phyloP scores from a whole-genome alignment of 2,113 vertebrate species.

The Pica pica region DNA sequence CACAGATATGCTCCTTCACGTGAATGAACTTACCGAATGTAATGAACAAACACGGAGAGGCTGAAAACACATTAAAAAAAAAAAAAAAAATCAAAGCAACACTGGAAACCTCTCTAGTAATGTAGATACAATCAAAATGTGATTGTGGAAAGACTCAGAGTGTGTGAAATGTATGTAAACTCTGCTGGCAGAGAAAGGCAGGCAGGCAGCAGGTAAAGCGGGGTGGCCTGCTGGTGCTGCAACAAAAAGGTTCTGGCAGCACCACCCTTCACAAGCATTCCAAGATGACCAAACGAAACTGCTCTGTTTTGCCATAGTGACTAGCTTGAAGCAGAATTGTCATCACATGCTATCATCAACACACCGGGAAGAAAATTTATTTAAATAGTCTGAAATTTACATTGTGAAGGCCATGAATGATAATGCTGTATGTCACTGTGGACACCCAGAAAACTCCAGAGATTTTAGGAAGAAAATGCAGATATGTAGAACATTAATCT shows the following conservation, averaged over 20 bases:
- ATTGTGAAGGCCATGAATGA: neutral
- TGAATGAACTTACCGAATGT: neutral
- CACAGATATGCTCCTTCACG: rapidly evolving
- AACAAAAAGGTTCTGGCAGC: neutral
- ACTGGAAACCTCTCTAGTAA: neutral
- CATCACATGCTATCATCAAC: neutral
- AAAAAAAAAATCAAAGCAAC: neutral
- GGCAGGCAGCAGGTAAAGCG: neutral
- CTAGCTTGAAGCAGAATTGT: neutral
- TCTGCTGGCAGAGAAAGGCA: neutral
- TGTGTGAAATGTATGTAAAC: neutral
- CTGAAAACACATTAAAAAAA: neutral
- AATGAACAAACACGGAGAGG: neutral
- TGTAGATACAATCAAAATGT: neutral
- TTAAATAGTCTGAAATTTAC: neutral
- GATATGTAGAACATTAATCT: neutral
- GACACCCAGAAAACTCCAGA: neutral
- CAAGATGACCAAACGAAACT: neutral
- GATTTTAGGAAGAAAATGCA: neutral
- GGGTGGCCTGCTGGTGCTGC: neutral
- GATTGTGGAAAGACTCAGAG: neutral
- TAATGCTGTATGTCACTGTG: neutral
- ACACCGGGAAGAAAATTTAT: neutral
- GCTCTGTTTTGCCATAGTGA: neutral
- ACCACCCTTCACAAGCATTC: neutral